Percentiles rank a stretch among this genome's conserved stretches.
These are phyloP conservation scores for Dicroscelio sp. DNA, from an alignment of 2,888 invertebrate genomes.

Conservation along the genomic window DNA sequence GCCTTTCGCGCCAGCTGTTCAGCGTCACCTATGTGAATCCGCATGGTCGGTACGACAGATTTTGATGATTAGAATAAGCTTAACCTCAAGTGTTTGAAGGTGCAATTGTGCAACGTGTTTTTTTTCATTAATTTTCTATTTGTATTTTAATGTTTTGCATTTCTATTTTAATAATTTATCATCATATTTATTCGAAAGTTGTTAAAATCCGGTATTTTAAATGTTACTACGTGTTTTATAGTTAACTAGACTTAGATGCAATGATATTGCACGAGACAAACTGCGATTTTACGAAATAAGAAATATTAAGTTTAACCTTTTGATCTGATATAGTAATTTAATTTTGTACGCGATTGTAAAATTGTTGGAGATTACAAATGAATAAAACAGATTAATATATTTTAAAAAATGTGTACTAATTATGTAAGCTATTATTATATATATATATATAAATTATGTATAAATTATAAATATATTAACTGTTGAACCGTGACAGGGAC, in stretches of 20 bases:
- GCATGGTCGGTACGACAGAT: too few relatives aligned
- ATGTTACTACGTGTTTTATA: conserved; percentile 34
- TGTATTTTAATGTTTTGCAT: conserved; percentile 28
- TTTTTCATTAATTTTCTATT: conserved; percentile 18
- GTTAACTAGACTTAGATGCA: conserved; percentile 44
- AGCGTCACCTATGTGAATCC: too few relatives aligned
- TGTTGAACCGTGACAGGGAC: too few relatives aligned
- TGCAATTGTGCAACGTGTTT: too few relatives aligned
- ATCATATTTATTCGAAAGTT: conserved; percentile 27
- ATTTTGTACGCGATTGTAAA: conserved; percentile 14
- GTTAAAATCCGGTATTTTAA: conserved; percentile 36
- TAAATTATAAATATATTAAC: too few relatives aligned
- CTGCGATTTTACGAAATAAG: conserved; percentile 34
- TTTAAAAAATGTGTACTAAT: conserved; percentile 23
- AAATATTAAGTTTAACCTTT: conserved; percentile 37
- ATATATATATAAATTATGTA: conserved; percentile 39
- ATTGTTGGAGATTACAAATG: conserved; percentile 35
- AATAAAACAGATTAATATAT: conserved; percentile 46
- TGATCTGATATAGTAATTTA: conserved; percentile 22
- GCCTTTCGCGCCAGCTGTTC: too few relatives aligned
- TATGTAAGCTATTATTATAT: conserved; percentile 30
- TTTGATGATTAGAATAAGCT: too few relatives aligned
- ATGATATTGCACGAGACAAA: conserved; percentile 34
- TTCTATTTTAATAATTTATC: conserved; percentile 28
- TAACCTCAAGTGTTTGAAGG: too few relatives aligned